Base-by-base conservation (phyloP, 1,140 invertebrate species). In the Drosophila neocordata region DNA sequence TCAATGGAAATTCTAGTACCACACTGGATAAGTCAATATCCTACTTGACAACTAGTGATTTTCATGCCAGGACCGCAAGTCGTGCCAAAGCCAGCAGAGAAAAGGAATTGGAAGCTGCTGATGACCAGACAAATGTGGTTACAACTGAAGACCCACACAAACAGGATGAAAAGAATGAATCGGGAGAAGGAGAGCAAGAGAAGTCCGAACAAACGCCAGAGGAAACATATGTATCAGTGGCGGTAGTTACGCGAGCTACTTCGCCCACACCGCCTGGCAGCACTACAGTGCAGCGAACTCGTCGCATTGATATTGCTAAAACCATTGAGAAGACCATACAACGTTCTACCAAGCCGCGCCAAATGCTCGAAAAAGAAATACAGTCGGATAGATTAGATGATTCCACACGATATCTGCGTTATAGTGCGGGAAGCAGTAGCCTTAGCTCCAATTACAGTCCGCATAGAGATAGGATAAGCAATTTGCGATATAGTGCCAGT, bases 231-330 rank as follows among this genome's bases (percentile, higher is more conserved):
- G 87, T 93, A 24, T 93, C 93, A 1, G 79, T 96, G 4, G 93
- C 93, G 4, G 93, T 96, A 15, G 92, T 95, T 0, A 96, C 95
- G 0, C 92, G 96, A 73, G 94, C 94, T 37, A 97, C 96, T 1
- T 96, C 96, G 7, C 96, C 96, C 1, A 95, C 94, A 0, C 93
- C 95, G 1, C 95, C 95, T 1, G 93, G 94, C n/a, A 93, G 94
- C 12, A 84, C 75, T 12, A 90, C 90, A n/a, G 92, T 93, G n/a
- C 92, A 95, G 2, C 92, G 95, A 75, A 94, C 93, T 8, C 93
- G 95, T 69, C 92, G 95, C 78, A 94, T 94, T 0, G 95, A 96
- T 67, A 93, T 95, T 66, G 94, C 95, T 6, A 95, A 95, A 85
- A 93, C 94, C 20, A 93, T 95, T 48, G 94, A 95, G 83, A 95